Evolutionary conservation across 2,888 invertebrate genomes (phyloP), one percentile per base, ranked within the genome.

Genomic region (Hybos culiciformis): DNA sequence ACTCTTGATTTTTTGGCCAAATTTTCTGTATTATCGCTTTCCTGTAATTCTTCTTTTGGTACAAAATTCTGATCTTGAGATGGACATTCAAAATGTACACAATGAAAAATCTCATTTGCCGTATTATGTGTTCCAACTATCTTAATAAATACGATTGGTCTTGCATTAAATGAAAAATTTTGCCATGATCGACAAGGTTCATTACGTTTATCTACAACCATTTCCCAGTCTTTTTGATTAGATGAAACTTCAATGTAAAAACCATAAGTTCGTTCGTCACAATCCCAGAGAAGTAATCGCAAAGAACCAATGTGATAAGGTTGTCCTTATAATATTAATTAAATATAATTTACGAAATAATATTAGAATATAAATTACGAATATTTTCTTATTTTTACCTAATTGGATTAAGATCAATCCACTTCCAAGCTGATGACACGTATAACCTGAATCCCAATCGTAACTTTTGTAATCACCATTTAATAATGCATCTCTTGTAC

Each of bases 401-500:
- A 98, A 75, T 68, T 97, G 93, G 48, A 98, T 84, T 54, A 92
- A 77, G 59, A 98, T 94, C 53, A 88, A 82, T 45, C 97, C 96
- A 51, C 88, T 85, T 53, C 92, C 91, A 48, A 92, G 71, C 69
- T 94, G 94, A 71, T 96, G 94, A 66, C 94, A 96, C 5, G 94
- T 96, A 68, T 96, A 97, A 49, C 96, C 96, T 42, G 86, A 87
- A 68, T 98, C 97, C 96, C 96, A 97, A 71, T 97, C 94, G 67
- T 97, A 98, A 68, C 87, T 83, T 56, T 81, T 77, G 42, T 79
- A 87, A 65, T 97, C 92, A 12, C 97, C 97, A 72, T 98, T 96
- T 46, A 98, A 74, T 11, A 98, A 73, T 1, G 93, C 88, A 72
- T 98, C 94, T 51, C 96, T 76, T 37, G 85, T 83, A 11, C 97